Percentiles rank a stretch among this genome's conserved stretches.
These are phyloP conservation scores for Takifugu rubripes DNA, from an alignment of 2,797 vertebrate species.

Conservation along the genomic window DNA sequence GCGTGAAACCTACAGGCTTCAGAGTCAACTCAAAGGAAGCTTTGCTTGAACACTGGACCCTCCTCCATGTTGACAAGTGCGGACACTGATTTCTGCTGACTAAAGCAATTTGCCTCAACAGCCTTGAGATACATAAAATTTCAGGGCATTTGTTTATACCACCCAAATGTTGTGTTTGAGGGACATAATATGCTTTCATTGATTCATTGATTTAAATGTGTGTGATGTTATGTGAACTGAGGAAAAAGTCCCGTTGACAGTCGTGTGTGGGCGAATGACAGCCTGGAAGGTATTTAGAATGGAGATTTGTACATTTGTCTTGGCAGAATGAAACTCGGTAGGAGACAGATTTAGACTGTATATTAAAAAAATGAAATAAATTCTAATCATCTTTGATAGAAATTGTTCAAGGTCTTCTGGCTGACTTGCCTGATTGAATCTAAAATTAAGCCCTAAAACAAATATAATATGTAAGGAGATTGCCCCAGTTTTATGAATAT, in stretches of 20 bases:
- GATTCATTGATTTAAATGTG: slow-evolving; percentile 27
- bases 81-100: slow-evolving; percentile 30
- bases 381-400: too few species aligned
- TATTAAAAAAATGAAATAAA: background rate
- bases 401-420: background rate
- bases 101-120: slow-evolving; percentile 17
- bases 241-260: slow-evolving; percentile 65
- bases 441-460: slow-evolving; percentile 5
- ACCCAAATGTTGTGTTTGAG: slow-evolving; percentile 1
- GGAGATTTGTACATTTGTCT: slow-evolving; percentile 32
- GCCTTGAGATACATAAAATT: slow-evolving; percentile 35
- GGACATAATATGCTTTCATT: too few species aligned
- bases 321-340: slow-evolving; percentile 18
- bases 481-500: too few species aligned
- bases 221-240: slow-evolving; percentile 54
- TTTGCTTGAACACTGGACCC: background rate
- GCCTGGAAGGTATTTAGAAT: slow-evolving; percentile 45
- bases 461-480: background rate
- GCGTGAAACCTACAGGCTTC: slow-evolving; percentile 20
- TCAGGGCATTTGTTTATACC: slow-evolving; percentile 26
- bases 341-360: slow-evolving; percentile 11
- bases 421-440: background rate
- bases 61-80: slow-evolving; percentile 35
- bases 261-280: slow-evolving; percentile 60
- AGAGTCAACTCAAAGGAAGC: slow-evolving; percentile 23